These are phyloP conservation scores for Littorina saxatilis DNA, from an alignment of 1,140 invertebrate species.

Conservation along the genomic window DNA sequence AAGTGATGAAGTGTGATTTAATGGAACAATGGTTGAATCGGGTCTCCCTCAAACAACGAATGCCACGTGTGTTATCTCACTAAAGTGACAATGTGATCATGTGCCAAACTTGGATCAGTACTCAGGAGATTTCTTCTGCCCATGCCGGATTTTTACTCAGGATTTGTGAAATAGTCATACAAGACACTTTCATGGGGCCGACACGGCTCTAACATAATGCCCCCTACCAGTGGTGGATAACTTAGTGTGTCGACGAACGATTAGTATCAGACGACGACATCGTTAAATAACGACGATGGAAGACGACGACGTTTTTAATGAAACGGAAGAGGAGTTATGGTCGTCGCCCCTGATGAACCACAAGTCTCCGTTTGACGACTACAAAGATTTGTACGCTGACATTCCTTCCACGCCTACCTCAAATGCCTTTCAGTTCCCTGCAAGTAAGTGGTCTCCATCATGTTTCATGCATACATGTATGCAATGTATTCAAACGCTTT, in stretches of 20 bases:
- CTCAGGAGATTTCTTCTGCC: too few species aligned
- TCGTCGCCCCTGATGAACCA: constrained; percentile 70
- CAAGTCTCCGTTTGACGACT: constrained; percentile 70
- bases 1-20: too few species aligned
- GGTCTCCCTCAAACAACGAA: too few species aligned
- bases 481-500: not conserved
- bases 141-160: too few species aligned
- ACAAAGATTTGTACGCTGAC: constrained; percentile 67
- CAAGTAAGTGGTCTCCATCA: not conserved
- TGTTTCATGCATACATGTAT: not conserved
- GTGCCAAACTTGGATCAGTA: too few species aligned
- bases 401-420: constrained; percentile 38
- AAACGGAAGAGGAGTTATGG: constrained; percentile 60
- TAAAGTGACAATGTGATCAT: too few species aligned
- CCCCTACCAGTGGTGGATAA: constrained; percentile 21
- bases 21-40: too few species aligned
- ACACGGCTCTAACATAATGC: not conserved
- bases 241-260: not conserved
- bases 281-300: constrained; percentile 29
- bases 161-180: too few species aligned
- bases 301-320: constrained; percentile 48
- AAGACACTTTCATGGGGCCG: too few species aligned
- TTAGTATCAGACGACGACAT: not conserved
- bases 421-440: constrained; percentile 11
- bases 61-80: too few species aligned